Conservation (phyloP, 2,113 vertebrate genomes). For the Phyllopteryx taeniolatus region DNA sequence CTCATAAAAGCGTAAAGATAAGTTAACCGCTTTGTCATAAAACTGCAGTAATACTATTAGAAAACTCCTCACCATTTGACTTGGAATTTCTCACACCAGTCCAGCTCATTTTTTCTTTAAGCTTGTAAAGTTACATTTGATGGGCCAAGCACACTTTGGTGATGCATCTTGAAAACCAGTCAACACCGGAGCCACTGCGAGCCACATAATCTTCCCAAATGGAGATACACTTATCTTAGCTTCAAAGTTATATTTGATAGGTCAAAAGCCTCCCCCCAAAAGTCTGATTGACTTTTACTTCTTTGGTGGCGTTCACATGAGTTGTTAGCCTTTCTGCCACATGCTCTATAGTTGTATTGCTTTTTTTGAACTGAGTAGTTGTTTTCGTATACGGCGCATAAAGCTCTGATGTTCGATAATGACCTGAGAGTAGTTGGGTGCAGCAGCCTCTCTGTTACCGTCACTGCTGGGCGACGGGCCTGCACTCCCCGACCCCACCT, state of each 20-base stretch:
- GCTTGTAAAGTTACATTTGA: too few relatives aligned
- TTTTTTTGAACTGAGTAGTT: too few relatives aligned
- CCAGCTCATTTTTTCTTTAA: too few relatives aligned
- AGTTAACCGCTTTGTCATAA: background rate
- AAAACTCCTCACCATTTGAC: background rate
- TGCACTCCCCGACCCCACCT: constrained; percentile 3
- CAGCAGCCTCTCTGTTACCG: constrained; percentile 20
- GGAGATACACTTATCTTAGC: too few relatives aligned
- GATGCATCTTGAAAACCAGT: too few relatives aligned
- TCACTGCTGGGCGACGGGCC: background rate
- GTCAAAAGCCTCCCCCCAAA: too few relatives aligned
- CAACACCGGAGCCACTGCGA: too few relatives aligned
- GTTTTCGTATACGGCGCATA: background rate
- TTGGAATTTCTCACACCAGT: background rate
- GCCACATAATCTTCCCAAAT: too few relatives aligned
- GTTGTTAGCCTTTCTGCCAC: too few relatives aligned
- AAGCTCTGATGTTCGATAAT: background rate
- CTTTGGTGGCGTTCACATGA: background rate
- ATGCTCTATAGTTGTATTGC: background rate
- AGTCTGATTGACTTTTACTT: background rate
- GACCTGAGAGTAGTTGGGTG: constrained; percentile 28
- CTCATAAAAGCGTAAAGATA: background rate
- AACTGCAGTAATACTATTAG: background rate
- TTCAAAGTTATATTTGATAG: too few relatives aligned
- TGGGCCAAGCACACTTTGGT: too few relatives aligned